Conservation (phyloP, 2,888 invertebrate genomes). For the Metallyticus violacea region DNA sequence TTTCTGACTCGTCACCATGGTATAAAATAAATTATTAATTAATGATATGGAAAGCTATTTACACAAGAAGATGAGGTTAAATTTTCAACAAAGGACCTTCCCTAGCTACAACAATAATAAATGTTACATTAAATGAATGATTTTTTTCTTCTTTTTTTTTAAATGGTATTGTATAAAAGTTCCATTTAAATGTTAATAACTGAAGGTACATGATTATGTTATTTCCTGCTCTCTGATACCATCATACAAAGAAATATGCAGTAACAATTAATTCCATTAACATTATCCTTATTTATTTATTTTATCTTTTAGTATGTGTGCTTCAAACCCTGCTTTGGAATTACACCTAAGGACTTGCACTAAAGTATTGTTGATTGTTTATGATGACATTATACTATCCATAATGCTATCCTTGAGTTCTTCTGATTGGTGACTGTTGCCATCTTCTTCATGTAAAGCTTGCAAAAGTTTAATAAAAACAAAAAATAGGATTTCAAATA, state of each 20-base stretch:
- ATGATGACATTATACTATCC: neutral
- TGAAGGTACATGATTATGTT: conserved; percentile 1
- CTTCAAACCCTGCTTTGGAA: neutral
- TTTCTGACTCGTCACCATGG: neutral
- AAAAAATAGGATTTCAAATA: neutral
- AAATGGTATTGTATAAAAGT: conserved; percentile 20
- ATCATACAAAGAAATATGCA: neutral
- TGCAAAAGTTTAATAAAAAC: conserved; percentile 9
- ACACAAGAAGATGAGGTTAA: neutral
- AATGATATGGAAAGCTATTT: neutral
- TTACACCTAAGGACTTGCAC: neutral
- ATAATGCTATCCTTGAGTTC: neutral
- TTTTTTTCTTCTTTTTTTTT: neutral
- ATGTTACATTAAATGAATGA: neutral
- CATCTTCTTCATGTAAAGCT: neutral
- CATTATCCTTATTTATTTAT: neutral
- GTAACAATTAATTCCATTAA: neutral
- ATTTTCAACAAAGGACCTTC: conserved; percentile 6
- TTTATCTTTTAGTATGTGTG: neutral
- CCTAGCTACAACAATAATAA: neutral
- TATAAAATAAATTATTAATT: neutral
- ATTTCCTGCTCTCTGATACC: neutral
- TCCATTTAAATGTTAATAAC: conserved; percentile 6
- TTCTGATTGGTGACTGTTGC: neutral
- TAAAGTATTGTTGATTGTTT: neutral